Conservation (phyloP, 2,113 vertebrate genomes). For the Oreochromis aureus region DNA sequence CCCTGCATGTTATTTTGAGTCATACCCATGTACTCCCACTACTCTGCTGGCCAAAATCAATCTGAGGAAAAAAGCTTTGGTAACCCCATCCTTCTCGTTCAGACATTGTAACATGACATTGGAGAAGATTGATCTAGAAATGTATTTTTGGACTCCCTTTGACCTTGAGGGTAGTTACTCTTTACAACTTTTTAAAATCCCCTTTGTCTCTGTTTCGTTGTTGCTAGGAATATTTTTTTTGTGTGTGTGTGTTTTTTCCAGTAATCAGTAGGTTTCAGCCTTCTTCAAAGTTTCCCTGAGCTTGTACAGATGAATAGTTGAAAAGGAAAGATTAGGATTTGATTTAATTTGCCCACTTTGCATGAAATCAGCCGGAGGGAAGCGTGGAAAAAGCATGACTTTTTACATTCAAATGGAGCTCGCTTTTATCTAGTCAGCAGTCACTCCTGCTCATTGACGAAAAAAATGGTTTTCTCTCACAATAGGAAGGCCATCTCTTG, state of each 20-base stretch:
- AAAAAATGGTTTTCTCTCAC: background rate
- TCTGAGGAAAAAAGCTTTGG: conserved; percentile 49
- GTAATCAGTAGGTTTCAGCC: background rate
- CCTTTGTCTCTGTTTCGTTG: background rate
- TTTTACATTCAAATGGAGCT: background rate
- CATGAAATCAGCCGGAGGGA: background rate
- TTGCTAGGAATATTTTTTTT: background rate
- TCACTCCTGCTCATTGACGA: background rate
- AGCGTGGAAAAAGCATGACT: background rate
- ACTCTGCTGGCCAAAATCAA: conserved; percentile 54
- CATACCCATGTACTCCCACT: conserved; percentile 26
- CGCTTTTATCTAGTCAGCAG: background rate
- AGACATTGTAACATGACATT: conserved; percentile 53
- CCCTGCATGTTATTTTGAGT: conserved; percentile 57
- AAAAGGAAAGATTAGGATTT: background rate
- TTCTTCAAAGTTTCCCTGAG: background rate
- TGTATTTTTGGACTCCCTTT: conserved; percentile 61
- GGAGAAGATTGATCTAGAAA: conserved; percentile 69
- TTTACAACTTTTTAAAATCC: background rate
- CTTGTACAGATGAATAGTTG: background rate
- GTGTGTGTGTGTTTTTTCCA: background rate
- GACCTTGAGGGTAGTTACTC: conserved; percentile 43
- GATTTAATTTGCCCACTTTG: background rate
- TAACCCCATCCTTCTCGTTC: conserved; percentile 63
- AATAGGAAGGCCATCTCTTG: conserved; percentile 25